These are phyloP conservation scores for Drosophila emarginata DNA, from an alignment of 2,888 invertebrate genomes.

Conservation along the genomic window DNA sequence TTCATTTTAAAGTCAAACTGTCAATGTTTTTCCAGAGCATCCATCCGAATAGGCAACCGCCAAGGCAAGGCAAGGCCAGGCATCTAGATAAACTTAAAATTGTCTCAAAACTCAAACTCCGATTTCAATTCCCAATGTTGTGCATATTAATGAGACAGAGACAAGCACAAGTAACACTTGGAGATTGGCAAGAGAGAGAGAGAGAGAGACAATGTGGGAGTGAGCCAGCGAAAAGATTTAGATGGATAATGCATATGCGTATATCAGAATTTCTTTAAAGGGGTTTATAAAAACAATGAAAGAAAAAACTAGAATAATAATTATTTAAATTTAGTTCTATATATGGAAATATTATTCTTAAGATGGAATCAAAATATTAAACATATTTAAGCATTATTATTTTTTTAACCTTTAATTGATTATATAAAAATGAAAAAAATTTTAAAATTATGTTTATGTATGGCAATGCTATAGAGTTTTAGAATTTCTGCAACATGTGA, in stretches of 20 bases:
- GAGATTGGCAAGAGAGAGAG: conserved; percentile 9
- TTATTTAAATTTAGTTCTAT: no score
- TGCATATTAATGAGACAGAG: conserved; percentile 67
- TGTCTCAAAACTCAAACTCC: conserved; percentile 72
- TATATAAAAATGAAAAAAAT: no score
- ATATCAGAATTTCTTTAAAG: background rate
- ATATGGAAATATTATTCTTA: no score
- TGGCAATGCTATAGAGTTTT: no score
- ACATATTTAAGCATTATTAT: no score
- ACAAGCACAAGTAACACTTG: conserved; percentile 8
- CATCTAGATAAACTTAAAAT: conserved; percentile 66
- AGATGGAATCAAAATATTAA: no score
- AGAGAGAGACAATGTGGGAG: background rate
- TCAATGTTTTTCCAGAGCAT: conserved; percentile 23
- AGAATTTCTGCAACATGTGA: no score
- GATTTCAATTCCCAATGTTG: conserved; percentile 56
- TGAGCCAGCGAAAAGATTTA: background rate
- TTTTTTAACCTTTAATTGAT: no score
- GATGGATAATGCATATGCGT: background rate
- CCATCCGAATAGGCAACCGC: no score
- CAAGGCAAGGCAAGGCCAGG: background rate
- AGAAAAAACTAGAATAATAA: no score
- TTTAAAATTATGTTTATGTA: no score
- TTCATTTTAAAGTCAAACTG: conserved; percentile 69
- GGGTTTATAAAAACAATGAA: no score